Conservation (phyloP, 2,113 vertebrate species). For the Alectura lathami region DNA sequence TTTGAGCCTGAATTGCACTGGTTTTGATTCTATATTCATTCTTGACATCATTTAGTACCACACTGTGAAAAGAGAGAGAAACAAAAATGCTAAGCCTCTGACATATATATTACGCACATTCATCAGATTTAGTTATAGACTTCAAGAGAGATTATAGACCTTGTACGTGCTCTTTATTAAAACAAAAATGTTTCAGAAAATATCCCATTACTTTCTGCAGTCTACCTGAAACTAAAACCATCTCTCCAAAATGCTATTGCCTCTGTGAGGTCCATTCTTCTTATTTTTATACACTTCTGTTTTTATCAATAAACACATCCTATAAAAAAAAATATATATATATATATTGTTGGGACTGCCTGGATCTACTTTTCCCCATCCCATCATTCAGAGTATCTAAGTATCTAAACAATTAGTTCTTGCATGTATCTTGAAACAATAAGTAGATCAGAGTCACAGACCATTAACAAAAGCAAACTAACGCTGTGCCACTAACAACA, state of each 20-base stretch:
- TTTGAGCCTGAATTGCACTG: not conserved
- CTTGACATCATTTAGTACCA: not conserved
- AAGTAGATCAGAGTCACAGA: not conserved
- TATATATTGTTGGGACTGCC: not conserved
- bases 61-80: not conserved
- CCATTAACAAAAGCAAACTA: not conserved
- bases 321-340: too few relatives aligned
- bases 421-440: not conserved
- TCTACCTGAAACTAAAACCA: not conserved
- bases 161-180: not conserved
- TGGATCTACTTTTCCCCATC: not conserved
- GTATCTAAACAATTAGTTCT: not conserved
- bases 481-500: not conserved
- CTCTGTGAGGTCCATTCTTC: not conserved
- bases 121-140: not conserved
- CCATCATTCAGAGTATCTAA: not conserved
- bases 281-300: not conserved
- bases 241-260: not conserved
- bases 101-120: not conserved
- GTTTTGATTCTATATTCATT: not conserved
- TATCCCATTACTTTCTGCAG: not conserved
- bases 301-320: not conserved
- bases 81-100: not conserved
- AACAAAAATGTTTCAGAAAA: not conserved
- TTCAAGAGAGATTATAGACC: not conserved